Conservation (phyloP, 2,888 invertebrate species). For the Dryobotodes eremita region DNA sequence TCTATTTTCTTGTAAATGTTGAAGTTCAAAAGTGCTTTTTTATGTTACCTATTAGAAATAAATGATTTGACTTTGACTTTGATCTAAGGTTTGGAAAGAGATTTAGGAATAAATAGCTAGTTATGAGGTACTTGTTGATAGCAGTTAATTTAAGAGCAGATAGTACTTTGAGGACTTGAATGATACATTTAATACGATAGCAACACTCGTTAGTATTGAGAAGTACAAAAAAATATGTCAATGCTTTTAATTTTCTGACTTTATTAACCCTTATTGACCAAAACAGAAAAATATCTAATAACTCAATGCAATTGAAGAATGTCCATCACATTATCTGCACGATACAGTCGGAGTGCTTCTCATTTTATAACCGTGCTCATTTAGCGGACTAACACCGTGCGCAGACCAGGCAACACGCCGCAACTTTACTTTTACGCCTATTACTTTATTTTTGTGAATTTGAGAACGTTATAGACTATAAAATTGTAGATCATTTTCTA, state of each 20-base stretch:
- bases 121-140: neutral
- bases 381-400: neutral
- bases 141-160: neutral
- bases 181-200: neutral
- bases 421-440: too few relatives aligned
- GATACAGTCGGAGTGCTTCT: neutral
- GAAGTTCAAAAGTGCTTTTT: too few relatives aligned
- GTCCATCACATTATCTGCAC: neutral
- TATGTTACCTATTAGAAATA: too few relatives aligned
- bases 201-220: neutral
- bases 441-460: too few relatives aligned
- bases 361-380: constrained; percentile 2
- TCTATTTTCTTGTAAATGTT: too few relatives aligned
- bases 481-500: too few relatives aligned
- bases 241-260: neutral
- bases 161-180: neutral
- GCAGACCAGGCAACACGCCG: neutral
- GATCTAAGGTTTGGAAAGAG: neutral
- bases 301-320: neutral
- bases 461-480: too few relatives aligned
- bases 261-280: too few relatives aligned
- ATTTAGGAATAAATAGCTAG: neutral
- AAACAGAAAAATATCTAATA: neutral
- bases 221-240: neutral
- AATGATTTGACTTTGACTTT: too few relatives aligned